These are phyloP conservation scores for Bradypodion ventrale DNA, from an alignment of 2,797 vertebrate species.

Conservation along the genomic window DNA sequence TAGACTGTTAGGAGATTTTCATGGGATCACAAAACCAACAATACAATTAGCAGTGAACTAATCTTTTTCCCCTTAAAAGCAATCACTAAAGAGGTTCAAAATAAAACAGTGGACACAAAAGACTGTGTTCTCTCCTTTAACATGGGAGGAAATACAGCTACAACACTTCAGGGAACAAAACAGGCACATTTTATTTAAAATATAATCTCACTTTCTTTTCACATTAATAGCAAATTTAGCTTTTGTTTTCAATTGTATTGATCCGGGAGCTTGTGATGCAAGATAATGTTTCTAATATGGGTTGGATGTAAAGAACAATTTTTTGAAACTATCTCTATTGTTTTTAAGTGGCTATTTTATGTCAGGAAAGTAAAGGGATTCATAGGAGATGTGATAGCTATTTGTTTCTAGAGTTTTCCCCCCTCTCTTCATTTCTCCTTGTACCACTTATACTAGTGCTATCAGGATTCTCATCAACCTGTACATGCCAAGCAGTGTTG, in stretches of 20 bases:
- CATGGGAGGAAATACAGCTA: constrained; percentile 23
- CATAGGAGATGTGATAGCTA: constrained; percentile 12
- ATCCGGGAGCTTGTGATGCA: constrained; percentile 44
- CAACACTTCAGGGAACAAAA: background rate
- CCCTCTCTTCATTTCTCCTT: background rate
- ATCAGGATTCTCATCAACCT: background rate
- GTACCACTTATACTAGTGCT: background rate
- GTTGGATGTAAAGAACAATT: constrained; percentile 46
- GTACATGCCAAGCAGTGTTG: background rate
- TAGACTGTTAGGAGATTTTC: constrained; percentile 62
- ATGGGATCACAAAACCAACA: constrained; percentile 65
- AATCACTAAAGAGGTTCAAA: constrained; percentile 39
- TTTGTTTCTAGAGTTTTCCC: constrained; percentile 7
- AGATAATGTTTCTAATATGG: constrained; percentile 56
- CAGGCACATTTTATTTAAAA: background rate
- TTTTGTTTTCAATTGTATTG: constrained; percentile 34
- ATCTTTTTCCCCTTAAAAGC: constrained; percentile 62
- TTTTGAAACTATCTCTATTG: constrained; percentile 33
- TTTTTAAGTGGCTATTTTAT: constrained; percentile 15
- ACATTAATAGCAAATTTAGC: constrained; percentile 44
- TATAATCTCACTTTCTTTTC: constrained; percentile 34
- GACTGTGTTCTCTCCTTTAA: constrained; percentile 44
- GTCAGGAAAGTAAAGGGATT: constrained; percentile 12
- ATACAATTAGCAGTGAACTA: constrained; percentile 59
- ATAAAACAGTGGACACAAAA: constrained; percentile 52